Percentiles rank a stretch among this genome's conserved stretches.
Conservation (phyloP, 1,140 invertebrate species). For the Conopomorpha cramerella region DNA sequence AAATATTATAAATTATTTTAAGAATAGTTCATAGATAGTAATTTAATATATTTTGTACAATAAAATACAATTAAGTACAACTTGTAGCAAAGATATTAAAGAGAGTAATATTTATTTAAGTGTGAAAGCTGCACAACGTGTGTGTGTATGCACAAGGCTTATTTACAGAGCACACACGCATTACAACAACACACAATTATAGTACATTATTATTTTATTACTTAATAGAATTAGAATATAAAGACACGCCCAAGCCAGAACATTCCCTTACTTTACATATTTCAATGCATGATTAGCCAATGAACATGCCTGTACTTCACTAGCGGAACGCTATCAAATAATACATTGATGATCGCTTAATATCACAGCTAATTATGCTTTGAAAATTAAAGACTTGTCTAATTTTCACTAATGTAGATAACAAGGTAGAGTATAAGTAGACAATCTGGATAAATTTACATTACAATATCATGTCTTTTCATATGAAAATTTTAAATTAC, state of each 20-base stretch:
- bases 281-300: conserved; percentile 61
- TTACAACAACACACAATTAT: conserved; percentile 51
- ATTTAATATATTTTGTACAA: conserved; percentile 64
- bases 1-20: conserved; percentile 57
- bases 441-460: conserved; percentile 60
- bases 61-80: conserved; percentile 65
- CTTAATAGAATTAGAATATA: conserved; percentile 57
- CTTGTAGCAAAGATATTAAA: conserved; percentile 64
- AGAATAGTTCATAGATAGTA: conserved; percentile 57
- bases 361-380: conserved; percentile 61
- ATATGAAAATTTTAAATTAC: conserved; percentile 61
- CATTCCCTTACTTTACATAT: conserved; percentile 51
- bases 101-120: conserved; percentile 61
- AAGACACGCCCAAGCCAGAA: conserved; percentile 55
- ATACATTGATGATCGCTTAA: conserved; percentile 57
- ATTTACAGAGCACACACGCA: conserved; percentile 59
- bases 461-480: conserved; percentile 61
- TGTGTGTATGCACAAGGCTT: conserved; percentile 58
- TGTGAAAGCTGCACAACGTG: conserved; percentile 57
- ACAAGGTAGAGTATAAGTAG: conserved; percentile 59
- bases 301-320: conserved; percentile 53
- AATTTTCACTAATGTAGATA: conserved; percentile 60
- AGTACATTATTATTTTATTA: conserved; percentile 57
- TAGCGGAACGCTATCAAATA: conserved; percentile 56
- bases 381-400: conserved; percentile 61